Evolutionary conservation across 2,113 vertebrate genomes (phyloP).

Genomic region (Benitochromis conjunctus): DNA sequence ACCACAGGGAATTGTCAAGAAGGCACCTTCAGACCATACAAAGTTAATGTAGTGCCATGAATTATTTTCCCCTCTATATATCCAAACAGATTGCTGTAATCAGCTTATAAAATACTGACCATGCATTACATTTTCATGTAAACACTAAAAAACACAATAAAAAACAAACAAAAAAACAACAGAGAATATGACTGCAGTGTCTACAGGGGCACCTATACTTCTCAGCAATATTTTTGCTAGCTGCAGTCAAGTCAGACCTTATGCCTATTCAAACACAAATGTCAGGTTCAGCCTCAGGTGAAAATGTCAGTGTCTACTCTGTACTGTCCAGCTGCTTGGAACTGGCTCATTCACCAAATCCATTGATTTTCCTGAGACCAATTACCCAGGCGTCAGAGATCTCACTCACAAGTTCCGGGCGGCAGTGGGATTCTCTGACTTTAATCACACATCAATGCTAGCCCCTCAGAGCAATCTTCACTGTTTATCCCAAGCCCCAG

Average conservation of each 20-base stretch:
- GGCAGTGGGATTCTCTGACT: slow-evolving; percentile 54
- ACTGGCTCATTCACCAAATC: slow-evolving; percentile 50
- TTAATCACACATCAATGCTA: slow-evolving; percentile 72
- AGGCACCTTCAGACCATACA: not conserved
- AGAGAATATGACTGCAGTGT: not conserved
- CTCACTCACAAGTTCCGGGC: slow-evolving; percentile 64
- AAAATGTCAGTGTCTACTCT: slow-evolving; percentile 23
- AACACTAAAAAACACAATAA: not conserved
- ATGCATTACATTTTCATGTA: not conserved
- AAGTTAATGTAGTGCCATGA: not conserved
- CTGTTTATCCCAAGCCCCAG: slow-evolving; percentile 57
- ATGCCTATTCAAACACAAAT: slow-evolving; percentile 38
- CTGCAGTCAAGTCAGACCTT: not conserved
- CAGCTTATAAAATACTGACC: not conserved
- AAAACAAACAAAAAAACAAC: not conserved
- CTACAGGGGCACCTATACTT: not conserved
- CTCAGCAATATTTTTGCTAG: not conserved
- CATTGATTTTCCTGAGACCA: slow-evolving; percentile 68
- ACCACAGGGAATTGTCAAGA: not conserved
- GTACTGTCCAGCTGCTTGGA: slow-evolving; percentile 1
- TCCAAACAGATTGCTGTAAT: not conserved
- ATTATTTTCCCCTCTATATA: not conserved
- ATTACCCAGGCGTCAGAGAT: slow-evolving; percentile 69
- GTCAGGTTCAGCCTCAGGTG: slow-evolving; percentile 52
- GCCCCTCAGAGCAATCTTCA: slow-evolving; percentile 59